These are phyloP conservation scores for Bembecia ichneumoniformis DNA, from an alignment of 2,888 invertebrate species.

Conservation along the genomic window DNA sequence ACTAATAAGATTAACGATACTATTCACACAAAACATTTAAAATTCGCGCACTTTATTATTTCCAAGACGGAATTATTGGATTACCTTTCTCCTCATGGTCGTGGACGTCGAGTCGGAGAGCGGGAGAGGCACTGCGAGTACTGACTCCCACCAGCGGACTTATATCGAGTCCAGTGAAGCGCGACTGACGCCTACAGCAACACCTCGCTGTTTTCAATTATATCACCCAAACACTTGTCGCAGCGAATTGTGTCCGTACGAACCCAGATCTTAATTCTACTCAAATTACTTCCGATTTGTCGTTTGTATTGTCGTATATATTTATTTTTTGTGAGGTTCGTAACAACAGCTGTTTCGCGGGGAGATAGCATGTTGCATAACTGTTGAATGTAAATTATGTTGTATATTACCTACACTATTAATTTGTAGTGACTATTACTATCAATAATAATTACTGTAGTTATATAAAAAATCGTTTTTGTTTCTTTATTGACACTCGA, in stretches of 20 bases:
- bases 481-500: no score
- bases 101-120: slow-evolving; percentile 36
- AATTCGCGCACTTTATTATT: no score
- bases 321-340: slow-evolving; percentile 11
- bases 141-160: slow-evolving; percentile 35
- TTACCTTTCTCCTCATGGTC: slow-evolving; percentile 61
- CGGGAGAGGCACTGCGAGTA: slow-evolving; percentile 47
- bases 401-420: no score
- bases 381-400: slow-evolving; percentile 1
- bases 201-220: slow-evolving; percentile 21
- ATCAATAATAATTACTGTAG: no score
- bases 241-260: slow-evolving; percentile 3
- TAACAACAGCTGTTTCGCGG: slow-evolving; percentile 15
- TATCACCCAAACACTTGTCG: slow-evolving; percentile 16
- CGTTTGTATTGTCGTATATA: slow-evolving; percentile 8
- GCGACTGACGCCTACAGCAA: slow-evolving; percentile 18
- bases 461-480: no score
- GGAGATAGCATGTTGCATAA: slow-evolving; percentile 22
- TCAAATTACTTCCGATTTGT: slow-evolving; percentile 28
- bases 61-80: neutral
- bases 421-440: no score
- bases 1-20: no score
- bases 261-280: slow-evolving; percentile 17
- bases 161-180: slow-evolving; percentile 39
- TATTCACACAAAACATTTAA: no score